Conservation (phyloP, 1,140 invertebrate genomes). For the Drosophila arizonae region DNA sequence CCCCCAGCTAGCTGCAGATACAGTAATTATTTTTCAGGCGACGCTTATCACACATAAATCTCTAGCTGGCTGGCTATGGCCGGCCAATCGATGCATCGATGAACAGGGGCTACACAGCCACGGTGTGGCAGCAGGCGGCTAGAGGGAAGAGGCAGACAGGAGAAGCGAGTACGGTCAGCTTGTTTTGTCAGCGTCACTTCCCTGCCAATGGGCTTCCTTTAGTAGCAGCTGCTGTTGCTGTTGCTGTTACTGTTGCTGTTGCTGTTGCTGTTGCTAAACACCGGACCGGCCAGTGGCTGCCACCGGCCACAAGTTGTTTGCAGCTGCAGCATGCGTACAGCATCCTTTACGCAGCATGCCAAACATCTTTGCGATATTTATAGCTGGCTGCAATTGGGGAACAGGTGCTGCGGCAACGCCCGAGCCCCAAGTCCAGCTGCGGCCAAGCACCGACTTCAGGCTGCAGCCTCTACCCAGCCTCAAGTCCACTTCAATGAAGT, state of each 20-base stretch:
- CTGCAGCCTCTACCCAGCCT: background rate
- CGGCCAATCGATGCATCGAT: slow-evolving; percentile 55
- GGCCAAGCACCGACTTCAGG: background rate
- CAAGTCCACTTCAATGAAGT: slow-evolving; percentile 42
- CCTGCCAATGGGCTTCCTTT: slow-evolving; percentile 75
- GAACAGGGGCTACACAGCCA: slow-evolving; percentile 1
- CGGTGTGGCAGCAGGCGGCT: background rate
- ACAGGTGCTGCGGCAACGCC: slow-evolving; percentile 73
- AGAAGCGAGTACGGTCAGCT: slow-evolving; percentile 11
- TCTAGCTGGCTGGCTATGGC: slow-evolving; percentile 36
- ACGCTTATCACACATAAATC: slow-evolving; percentile 81
- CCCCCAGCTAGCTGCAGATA: slow-evolving; percentile 57
- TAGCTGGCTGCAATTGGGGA: slow-evolving; percentile 63
- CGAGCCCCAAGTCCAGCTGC: slow-evolving; percentile 12
- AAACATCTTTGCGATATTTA: slow-evolving; percentile 78
- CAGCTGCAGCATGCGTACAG: slow-evolving; percentile 59
- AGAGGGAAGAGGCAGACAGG: background rate
- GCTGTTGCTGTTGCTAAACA: no score
- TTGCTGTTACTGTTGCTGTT: no score
- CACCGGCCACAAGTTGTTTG: slow-evolving; percentile 60
- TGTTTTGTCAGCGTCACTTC: slow-evolving; percentile 76
- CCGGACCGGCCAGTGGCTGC: slow-evolving; percentile 9
- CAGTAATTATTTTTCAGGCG: slow-evolving; percentile 80
- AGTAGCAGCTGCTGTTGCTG: slow-evolving; percentile 46
- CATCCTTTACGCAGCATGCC: slow-evolving; percentile 78